These are phyloP conservation scores for Pyrrhosoma nymphula DNA, from an alignment of 2,888 invertebrate genomes.

Conservation along the genomic window DNA sequence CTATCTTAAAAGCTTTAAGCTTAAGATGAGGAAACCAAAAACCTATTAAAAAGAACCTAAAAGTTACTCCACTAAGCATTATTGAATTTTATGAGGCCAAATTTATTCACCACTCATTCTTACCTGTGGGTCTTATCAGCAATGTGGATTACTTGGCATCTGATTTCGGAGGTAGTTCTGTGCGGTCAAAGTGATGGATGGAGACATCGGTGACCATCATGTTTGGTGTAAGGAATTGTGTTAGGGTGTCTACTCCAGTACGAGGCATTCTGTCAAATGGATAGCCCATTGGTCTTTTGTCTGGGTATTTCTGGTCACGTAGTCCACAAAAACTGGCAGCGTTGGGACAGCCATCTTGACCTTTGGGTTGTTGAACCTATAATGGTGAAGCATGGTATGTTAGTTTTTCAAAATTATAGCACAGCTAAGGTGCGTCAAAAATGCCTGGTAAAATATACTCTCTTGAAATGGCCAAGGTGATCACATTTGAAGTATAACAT, in stretches of 20 bases:
- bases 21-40: too few relatives aligned
- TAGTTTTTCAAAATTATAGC: background rate
- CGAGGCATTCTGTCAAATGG: constrained; percentile 88
- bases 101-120: background rate
- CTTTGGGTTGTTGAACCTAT: constrained; percentile 41
- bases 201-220: constrained; percentile 85
- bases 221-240: constrained; percentile 87
- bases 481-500: too few relatives aligned
- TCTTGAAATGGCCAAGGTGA: too few relatives aligned
- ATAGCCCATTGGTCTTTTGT: constrained; percentile 90
- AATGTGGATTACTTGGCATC: background rate
- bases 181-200: constrained; percentile 81
- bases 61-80: too few relatives aligned
- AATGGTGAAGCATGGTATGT: background rate
- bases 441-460: too few relatives aligned
- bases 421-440: too few relatives aligned
- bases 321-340: constrained; percentile 90
- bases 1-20: too few relatives aligned
- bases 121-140: background rate
- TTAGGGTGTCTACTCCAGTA: constrained; percentile 80
- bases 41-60: too few relatives aligned
- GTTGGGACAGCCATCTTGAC: constrained; percentile 81
- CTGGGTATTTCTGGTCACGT: constrained; percentile 88
- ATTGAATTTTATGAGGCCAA: too few relatives aligned
- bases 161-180: constrained; percentile 8